Evolutionary conservation across 2,888 invertebrate genomes (phyloP).

Genomic region (Tetramorium bicarinatum): DNA sequence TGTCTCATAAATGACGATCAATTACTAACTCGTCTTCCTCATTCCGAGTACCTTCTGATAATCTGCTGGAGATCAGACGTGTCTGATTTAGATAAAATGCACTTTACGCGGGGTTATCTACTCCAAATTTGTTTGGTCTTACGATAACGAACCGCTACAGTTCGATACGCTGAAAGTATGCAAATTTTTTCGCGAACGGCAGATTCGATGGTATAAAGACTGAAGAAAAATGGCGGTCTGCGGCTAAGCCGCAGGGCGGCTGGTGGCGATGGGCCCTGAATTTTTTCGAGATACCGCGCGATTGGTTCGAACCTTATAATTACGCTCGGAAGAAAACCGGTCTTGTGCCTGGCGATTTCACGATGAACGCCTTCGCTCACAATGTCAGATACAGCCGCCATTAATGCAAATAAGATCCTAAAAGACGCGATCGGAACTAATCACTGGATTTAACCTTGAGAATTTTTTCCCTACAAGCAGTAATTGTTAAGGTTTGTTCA

Average conservation of each 20-base stretch:
- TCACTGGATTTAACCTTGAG: slow-evolving; percentile 41
- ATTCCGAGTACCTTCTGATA: slow-evolving; percentile 28
- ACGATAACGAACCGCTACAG: not conserved
- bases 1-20: slow-evolving; percentile 38
- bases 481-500: slow-evolving; percentile 53
- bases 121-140: not conserved
- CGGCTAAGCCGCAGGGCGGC: slow-evolving; percentile 60
- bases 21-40: slow-evolving; percentile 45
- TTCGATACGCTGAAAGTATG: not conserved
- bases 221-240: slow-evolving; percentile 59
- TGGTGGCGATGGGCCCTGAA: slow-evolving; percentile 57
- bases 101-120: not conserved
- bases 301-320: slow-evolving; percentile 76
- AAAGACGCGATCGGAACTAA: slow-evolving; percentile 63
- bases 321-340: slow-evolving; percentile 75
- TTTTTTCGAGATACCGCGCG: slow-evolving; percentile 70
- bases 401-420: slow-evolving; percentile 73
- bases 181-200: slow-evolving; percentile 21
- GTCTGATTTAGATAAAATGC: slow-evolving; percentile 16
- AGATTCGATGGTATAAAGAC: slow-evolving; percentile 2
- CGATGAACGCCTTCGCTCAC: slow-evolving; percentile 67
- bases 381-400: slow-evolving; percentile 62
- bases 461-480: slow-evolving; percentile 45
- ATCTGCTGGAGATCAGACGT: slow-evolving; percentile 8
- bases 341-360: slow-evolving; percentile 69